Evolutionary conservation across 2,113 vertebrate species (phyloP).

Genomic region (Embiotoca jacksoni): DNA sequence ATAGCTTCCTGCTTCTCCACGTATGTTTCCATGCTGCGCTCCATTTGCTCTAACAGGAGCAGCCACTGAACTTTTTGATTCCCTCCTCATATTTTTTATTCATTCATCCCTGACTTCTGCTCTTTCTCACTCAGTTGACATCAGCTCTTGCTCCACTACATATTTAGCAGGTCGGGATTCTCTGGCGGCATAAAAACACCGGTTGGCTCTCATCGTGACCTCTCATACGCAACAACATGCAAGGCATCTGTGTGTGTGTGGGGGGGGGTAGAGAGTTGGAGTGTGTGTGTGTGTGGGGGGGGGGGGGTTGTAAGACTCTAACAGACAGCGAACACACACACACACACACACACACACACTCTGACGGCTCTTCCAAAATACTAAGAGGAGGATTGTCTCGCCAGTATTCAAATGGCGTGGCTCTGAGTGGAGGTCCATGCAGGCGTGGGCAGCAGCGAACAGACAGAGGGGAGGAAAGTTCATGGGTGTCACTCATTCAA

Average conservation of each 20-base stretch:
- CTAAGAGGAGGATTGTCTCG: constrained; percentile 62
- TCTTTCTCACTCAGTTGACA: neutral
- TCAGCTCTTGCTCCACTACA: neutral
- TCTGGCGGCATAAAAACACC: too few species aligned
- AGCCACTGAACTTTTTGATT: too few species aligned
- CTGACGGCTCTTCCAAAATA: constrained; percentile 55
- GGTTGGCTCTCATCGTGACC: too few species aligned
- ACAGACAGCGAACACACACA: constrained; percentile 7
- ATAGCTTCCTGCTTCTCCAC: too few species aligned
- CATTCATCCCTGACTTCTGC: neutral
- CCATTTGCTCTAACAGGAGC: too few species aligned
- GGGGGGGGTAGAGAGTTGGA: too few species aligned
- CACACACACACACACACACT: constrained; percentile 6
- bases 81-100: too few species aligned
- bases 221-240: too few species aligned
- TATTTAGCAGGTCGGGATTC: neutral
- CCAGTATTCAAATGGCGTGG: constrained; percentile 68
- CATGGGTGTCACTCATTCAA: constrained; percentile 76
- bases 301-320: neutral
- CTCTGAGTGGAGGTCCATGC: constrained; percentile 71
- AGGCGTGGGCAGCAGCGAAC: constrained; percentile 47
- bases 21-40: too few species aligned
- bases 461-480: constrained; percentile 70
- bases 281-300: too few species aligned
- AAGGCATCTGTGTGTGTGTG: too few species aligned